Conservation (phyloP, 2,113 vertebrate species). For the Chamaea fasciata region DNA sequence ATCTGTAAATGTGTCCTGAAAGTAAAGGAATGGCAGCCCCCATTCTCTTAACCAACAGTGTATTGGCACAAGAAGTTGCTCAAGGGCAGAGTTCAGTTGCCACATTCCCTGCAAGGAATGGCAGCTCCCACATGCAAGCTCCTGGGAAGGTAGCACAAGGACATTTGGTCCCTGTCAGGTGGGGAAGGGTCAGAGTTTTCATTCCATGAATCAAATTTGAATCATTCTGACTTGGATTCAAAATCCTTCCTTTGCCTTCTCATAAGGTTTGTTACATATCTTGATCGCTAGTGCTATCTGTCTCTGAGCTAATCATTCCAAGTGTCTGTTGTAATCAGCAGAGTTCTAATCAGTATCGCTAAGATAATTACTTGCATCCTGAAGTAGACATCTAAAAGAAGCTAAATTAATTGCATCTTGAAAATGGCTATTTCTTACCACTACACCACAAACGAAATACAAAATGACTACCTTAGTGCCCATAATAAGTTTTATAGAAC, state of each 20-base stretch:
- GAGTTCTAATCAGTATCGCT: slow-evolving; percentile 12
- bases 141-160: not conserved
- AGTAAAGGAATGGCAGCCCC: not conserved
- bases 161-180: no score
- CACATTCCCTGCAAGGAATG: not conserved
- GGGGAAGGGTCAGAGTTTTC: not conserved
- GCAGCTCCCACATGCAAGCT: fast-evolving
- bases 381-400: not conserved
- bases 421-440: not conserved
- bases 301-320: slow-evolving; percentile 12
- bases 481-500: not conserved
- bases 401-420: not conserved
- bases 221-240: not conserved
- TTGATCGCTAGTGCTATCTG: not conserved
- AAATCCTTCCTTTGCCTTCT: not conserved
- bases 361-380: slow-evolving; percentile 24
- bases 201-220: not conserved
- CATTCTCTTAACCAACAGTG: not conserved
- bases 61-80: not conserved
- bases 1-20: not conserved
- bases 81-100: not conserved
- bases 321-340: slow-evolving; percentile 33
- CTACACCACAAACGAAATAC: not conserved
- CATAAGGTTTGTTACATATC: not conserved
- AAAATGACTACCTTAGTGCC: not conserved